A percentile compares a stretch with the other conserved stretches of the same genome.
Conservation (phyloP, 1,140 invertebrate species). For the Danaus plexippus region DNA sequence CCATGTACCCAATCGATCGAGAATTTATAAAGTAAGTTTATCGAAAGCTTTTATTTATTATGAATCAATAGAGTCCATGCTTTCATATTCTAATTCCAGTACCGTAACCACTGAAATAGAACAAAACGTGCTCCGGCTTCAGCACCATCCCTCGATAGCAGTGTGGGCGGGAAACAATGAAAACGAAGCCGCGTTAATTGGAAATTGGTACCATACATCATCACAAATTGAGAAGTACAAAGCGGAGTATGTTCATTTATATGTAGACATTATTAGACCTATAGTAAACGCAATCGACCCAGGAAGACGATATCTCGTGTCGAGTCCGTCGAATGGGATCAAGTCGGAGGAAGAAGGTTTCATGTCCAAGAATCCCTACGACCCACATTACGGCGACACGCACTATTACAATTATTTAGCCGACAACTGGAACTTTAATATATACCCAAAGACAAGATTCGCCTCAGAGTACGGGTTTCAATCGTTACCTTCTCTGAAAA, state of each 20-base stretch:
- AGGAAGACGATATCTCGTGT: constrained; percentile 81
- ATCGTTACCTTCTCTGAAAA: constrained; percentile 82
- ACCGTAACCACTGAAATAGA: constrained; percentile 84
- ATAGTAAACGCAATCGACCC: constrained; percentile 77
- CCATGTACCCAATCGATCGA: constrained; percentile 89
- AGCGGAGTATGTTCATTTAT: constrained; percentile 89
- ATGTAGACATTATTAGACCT: constrained; percentile 83
- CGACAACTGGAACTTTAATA: constrained; percentile 85
- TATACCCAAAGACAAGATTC: constrained; percentile 88
- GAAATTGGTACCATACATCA: constrained; percentile 87
- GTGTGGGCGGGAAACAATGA: constrained; percentile 98
- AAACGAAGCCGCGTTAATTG: constrained; percentile 91
- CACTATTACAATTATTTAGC: constrained; percentile 93
- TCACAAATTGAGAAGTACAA: constrained; percentile 75
- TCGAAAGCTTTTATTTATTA: neutral
- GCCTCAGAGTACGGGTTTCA: constrained; percentile 97
- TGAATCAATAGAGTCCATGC: neutral
- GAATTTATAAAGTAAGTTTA: constrained; percentile 77
- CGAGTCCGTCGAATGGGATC: constrained; percentile 94
- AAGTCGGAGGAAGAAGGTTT: constrained; percentile 83
- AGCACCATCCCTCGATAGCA: constrained; percentile 91
- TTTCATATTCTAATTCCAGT: constrained; percentile 35
- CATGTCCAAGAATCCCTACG: constrained; percentile 83
- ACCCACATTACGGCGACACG: constrained; percentile 89
- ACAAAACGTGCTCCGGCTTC: constrained; percentile 88